Base-by-base conservation (phyloP, 2,113 vertebrate species). In the Xenopus laevis region DNA sequence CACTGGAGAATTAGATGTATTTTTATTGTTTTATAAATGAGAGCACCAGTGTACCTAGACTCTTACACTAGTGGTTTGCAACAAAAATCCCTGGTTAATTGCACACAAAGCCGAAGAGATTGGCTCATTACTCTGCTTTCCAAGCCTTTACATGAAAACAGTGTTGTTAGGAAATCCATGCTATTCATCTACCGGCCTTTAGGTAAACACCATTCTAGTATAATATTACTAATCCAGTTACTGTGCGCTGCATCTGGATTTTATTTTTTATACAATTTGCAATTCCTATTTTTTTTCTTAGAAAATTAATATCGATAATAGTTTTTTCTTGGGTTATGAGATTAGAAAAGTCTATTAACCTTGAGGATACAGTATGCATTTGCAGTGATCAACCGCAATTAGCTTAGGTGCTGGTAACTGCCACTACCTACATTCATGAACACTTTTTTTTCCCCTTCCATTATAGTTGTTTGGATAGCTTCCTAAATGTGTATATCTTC, bases 21-120 rank as follows among this genome's bases (percentile, higher is more conserved):
- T 75, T 74, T 69, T 68, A 75, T 69, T 69, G 58, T 75, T 68
- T 55, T 75, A 75, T 75, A 68, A 74, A 75, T 68, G 65, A 74
- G 72, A 52, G 23, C 63, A 59, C 21, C 58, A 59, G 57, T 66
- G 65, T 50, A 52, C 73, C 73, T 75, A 75, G 65, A 75, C 65
- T 68, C 65, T 68, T 67, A 75, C 73, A 68, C 73, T 44, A 8
- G 73, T 75, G 73, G 59, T 69, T 75, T 75, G 73, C 68, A 70
- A 77, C 18, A 77, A 64, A 77, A 58, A 77, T 70, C 74, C 67
- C 74, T 46, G 46, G 74, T 70, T 69, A 77, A 77, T 77, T 69
- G 59, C 50, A 62, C 59, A 15, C 67, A 33, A 69, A 70, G 74
- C 74, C 74, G 63, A 47, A 77, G 67, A 77, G 66, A 77, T 70